Evolutionary conservation across 92 coral and sea anemone species (phyloP), one percentile per base, ranked within the genome.

Genomic region (Palythoa grandiflora): DNA sequence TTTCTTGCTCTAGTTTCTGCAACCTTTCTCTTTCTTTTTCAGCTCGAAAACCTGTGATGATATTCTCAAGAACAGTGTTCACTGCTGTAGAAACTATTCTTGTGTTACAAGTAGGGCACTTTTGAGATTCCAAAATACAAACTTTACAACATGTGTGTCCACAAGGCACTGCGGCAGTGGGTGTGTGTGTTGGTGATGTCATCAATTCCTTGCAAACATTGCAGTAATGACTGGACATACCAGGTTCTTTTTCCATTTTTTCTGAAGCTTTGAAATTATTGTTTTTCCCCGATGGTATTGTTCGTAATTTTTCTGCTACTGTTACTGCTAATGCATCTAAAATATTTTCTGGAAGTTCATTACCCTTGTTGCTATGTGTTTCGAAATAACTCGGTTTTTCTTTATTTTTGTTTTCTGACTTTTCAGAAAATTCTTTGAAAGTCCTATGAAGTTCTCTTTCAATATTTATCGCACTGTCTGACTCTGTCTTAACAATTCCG

Each of bases 131-230:
- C 68, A 93, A 54, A 38, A 93, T 78, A 73, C 99, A 97, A 66
- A 90, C 84, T 85, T 95, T 91, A 90, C 99, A 97, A 39, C 90
- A 93, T 59, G 99, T 94, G 77, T 97, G 99, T 75, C 99, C 99
- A 91, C 99, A 97, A 1, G 99, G 99, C 40, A 97, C 93, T 8
- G 95, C 95, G 13, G 98, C 99, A 81, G 92, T 89, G 60, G 99
- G 99, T 35, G 93, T 92, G 90, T 95, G 96, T 85, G 93, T 90
- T 5, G 98, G 90, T 1, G 97, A 94, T 1, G 94, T 89, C 99
- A 97, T 97, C 17, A 93, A 83, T 73, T 93, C 87, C 65, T 94
- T 87, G 91, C 99, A 97, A 35, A 93, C 89, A 5, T 93, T 88
- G 74, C 99, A 97, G 39, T 88, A 63, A 77, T 97, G 99, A 75